phyloP scores from a whole-genome alignment of 2,113 vertebrate genomes.

The Sinocyclocheilus anshuiensis region DNA sequence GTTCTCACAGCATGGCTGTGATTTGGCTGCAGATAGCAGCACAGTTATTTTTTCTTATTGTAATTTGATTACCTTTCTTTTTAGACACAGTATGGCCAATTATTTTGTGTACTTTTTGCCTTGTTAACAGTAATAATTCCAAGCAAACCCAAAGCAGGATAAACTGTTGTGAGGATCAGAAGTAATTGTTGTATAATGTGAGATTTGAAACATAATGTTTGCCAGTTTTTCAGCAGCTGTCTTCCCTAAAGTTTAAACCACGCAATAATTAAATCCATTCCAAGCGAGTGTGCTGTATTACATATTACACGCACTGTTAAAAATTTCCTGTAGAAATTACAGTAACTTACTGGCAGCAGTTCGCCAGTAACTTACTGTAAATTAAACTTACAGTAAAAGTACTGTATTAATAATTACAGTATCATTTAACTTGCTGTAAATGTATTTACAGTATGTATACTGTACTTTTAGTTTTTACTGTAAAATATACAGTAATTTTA shows the following conservation, averaged over 20 bases:
- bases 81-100: not conserved
- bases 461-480: too few species aligned
- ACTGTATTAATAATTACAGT: too few species aligned
- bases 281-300: not conserved
- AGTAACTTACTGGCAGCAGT: too few species aligned
- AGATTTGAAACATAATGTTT: not conserved
- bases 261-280: not conserved
- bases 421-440: too few species aligned
- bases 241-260: not conserved
- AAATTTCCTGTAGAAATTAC: too few species aligned
- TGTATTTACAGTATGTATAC: too few species aligned
- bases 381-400: too few species aligned
- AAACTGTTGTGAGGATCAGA: not conserved
- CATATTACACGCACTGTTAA: not conserved
- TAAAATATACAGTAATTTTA: too few species aligned
- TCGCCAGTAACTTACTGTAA: too few species aligned
- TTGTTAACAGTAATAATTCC: not conserved
- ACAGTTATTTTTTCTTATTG: not conserved
- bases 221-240: not conserved
- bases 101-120: not conserved
- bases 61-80: not conserved
- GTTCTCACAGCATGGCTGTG: not conserved
- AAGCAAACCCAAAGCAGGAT: too few species aligned
- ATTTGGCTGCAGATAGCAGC: not conserved
- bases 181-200: not conserved